A percentile compares a stretch with the other conserved stretches of the same genome.
phyloP scores from a whole-genome alignment of 2,113 vertebrate species.

The Barbus barbus region DNA sequence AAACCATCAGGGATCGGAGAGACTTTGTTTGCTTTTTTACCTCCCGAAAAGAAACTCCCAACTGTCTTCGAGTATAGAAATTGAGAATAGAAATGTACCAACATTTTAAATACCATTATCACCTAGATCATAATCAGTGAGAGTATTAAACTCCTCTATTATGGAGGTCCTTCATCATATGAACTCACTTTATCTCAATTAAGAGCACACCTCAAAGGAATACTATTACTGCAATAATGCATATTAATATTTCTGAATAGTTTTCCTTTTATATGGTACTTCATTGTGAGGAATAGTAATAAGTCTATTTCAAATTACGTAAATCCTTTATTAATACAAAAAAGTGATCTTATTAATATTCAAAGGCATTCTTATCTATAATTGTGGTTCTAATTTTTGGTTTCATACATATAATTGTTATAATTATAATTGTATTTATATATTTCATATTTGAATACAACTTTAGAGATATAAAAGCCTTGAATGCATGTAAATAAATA shows the following conservation, averaged over 20 bases:
- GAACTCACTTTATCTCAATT: not conserved
- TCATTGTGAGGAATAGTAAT: not conserved
- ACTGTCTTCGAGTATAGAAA: no score
- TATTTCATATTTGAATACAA: not conserved
- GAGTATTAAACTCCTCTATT: not conserved
- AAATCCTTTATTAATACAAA: not conserved
- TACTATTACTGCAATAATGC: not conserved
- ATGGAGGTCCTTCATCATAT: not conserved
- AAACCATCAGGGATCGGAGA: not conserved
- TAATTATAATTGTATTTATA: not conserved
- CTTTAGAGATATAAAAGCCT: no score
- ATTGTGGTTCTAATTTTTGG: not conserved
- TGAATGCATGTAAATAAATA: no score
- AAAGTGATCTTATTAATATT: not conserved
- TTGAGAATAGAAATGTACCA: no score
- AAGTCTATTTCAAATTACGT: not conserved
- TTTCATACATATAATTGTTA: not conserved
- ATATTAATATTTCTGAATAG: not conserved
- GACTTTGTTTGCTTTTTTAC: not conserved
- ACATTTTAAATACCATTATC: not conserved
- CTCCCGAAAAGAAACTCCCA: not conserved
- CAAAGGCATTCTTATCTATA: not conserved
- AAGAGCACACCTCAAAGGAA: slow-evolving; percentile 1
- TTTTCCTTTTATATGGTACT: not conserved
- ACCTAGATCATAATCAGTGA: not conserved